Evolutionary conservation across 1,140 invertebrate genomes (phyloP).

Genomic region (Cherax destructor): DNA sequence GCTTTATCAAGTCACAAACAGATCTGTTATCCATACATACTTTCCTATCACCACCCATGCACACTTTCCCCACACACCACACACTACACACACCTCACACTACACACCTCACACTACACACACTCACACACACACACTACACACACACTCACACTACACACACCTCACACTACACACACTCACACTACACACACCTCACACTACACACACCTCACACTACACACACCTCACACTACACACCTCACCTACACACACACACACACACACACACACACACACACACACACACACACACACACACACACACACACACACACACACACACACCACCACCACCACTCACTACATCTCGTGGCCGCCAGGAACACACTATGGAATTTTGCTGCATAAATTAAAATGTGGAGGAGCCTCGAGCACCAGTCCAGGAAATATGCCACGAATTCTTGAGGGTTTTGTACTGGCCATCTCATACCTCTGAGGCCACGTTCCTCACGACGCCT

Average conservation of each 20-base stretch:
- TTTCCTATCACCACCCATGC: too few relatives aligned
- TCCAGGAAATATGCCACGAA: constrained; percentile 56
- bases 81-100: too few relatives aligned
- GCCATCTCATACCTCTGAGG: constrained; percentile 32
- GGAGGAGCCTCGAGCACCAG: not conserved
- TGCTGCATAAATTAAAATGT: constrained; percentile 58
- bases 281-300: not conserved
- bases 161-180: not conserved
- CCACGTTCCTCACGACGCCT: constrained; percentile 1
- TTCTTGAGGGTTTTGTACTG: constrained; percentile 46
- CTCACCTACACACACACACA: too few relatives aligned
- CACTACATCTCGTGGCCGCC: constrained; percentile 27
- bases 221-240: too few relatives aligned
- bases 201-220: too few relatives aligned
- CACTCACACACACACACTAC: too few relatives aligned
- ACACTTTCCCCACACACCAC: too few relatives aligned
- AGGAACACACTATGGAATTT: constrained; percentile 42
- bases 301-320: too few relatives aligned
- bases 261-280: not conserved
- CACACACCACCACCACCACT: not conserved
- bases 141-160: not conserved
- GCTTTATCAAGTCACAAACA: too few relatives aligned
- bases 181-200: not conserved
- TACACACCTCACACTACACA: too few relatives aligned
- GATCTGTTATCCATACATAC: too few relatives aligned